Evolutionary conservation across 2,113 vertebrate genomes (phyloP), one percentile per base, ranked within the genome.

Genomic region (Pseudorasbora parva): DNA sequence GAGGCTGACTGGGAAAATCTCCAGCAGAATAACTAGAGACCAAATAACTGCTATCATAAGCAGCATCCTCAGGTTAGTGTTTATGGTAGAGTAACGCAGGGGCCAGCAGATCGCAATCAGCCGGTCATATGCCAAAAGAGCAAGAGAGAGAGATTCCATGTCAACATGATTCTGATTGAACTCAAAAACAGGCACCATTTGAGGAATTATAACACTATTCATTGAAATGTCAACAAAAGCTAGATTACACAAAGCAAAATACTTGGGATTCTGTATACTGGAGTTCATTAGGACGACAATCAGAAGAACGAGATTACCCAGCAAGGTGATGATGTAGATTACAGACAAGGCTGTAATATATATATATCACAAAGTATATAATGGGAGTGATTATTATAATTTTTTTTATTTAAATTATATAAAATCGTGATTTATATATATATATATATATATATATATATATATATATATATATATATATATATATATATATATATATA

Each of bases 21-120:
- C 88, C 7, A 88, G 25, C 14, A 89, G 30, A 66, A 88, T 84
- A 25, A 89, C 86, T 23, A 90, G 15, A 56, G 47, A 21, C 89
- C 89, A 90, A 64, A 85, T 30, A 11, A 51, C 83, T 8, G 33
- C 56, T 57, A 90, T 74, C 7, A 89, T 88, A 5, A 90, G 47
- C 4, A 47, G 60, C 84, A 90, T 90, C 33, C 69, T 82, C 25
- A 62, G 33, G 37, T 87, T 90, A 17, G 87, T 87, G 76, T 88
- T 88, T 17, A 90, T 88, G 2, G 75, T 83, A 7, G 84, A 21
- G 79, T 90, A 90, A 19, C 71, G 88, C 23, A 90, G 82, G 66
- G 89, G 89, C 56, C 86, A 84, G 64, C 87, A 90, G n/a, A 90
- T 90, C 21, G 89, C 89, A 41, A 90, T n/a, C 17, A 90, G 78